A percentile compares a stretch with the other conserved stretches of the same genome.
These are phyloP conservation scores for Clarias gariepinus DNA, from an alignment of 2,113 vertebrate genomes.

Conservation along the genomic window DNA sequence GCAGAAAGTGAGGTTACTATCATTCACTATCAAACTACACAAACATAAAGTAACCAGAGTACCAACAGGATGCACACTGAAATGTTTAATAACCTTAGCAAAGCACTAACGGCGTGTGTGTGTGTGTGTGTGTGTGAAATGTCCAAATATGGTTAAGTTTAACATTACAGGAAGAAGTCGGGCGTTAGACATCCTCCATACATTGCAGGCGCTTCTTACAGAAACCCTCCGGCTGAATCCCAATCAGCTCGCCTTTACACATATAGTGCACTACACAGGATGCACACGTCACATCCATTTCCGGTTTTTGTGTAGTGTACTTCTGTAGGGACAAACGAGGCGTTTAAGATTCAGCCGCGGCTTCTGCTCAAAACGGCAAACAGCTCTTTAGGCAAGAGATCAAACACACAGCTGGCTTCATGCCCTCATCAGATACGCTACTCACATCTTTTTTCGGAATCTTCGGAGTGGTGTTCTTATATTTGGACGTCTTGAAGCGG, in stretches of 20 bases:
- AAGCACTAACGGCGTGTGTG: too few relatives aligned
- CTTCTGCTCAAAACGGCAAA: slow-evolving; percentile 45
- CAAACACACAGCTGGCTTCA: not conserved
- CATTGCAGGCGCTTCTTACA: slow-evolving; percentile 59
- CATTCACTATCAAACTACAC: not conserved
- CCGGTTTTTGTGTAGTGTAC: not conserved
- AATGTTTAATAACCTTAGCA: not conserved
- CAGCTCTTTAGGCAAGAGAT: slow-evolving; percentile 3
- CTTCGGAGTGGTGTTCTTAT: slow-evolving; percentile 86
- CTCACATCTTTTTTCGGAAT: slow-evolving; percentile 84
- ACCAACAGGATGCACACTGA: not conserved
- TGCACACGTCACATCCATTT: fast-evolving
- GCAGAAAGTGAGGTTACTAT: not conserved
- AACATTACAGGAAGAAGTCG: slow-evolving; percentile 54
- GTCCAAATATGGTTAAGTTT: slow-evolving; percentile 18
- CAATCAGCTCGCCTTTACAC: not conserved
- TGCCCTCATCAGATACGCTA: slow-evolving; percentile 21
- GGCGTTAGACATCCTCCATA: slow-evolving; percentile 61
- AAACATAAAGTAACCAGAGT: not conserved
- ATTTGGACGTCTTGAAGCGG: slow-evolving; percentile 90
- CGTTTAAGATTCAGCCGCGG: not conserved
- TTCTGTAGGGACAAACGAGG: not conserved
- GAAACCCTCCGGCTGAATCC: slow-evolving; percentile 42
- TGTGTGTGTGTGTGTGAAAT: not conserved
- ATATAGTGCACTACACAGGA: not conserved